phyloP scores from a whole-genome alignment of 2,113 vertebrate species.

The Variabilichromis moorii region DNA sequence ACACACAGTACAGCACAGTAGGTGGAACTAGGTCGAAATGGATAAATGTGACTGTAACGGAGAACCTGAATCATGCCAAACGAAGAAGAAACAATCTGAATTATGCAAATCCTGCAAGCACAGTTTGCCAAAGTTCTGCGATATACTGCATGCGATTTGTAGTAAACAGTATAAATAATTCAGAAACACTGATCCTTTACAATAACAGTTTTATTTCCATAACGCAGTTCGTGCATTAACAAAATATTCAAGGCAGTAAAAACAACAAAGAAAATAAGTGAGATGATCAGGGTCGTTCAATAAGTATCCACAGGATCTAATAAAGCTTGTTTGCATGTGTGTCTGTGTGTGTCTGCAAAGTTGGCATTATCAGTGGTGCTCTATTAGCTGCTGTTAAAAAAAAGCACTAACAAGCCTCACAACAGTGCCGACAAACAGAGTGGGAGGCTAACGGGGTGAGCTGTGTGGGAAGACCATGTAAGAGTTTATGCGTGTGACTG shows the following conservation, averaged over 20 bases:
- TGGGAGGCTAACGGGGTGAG: not conserved
- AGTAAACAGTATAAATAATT: not conserved
- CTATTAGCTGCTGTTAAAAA: not conserved
- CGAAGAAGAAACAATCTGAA: not conserved
- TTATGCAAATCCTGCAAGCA: not conserved
- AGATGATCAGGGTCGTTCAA: not conserved
- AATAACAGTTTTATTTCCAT: not conserved
- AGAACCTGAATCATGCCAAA: not conserved
- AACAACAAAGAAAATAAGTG: not conserved
- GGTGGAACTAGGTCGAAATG: not conserved
- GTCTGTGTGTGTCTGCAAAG: not conserved
- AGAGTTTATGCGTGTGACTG: not conserved
- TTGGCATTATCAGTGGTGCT: not conserved
- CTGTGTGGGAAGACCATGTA: not conserved
- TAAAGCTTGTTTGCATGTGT: not conserved
- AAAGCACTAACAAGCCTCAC: not conserved
- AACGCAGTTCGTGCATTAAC: not conserved
- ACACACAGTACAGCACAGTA: not conserved
- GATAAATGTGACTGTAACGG: rapidly evolving
- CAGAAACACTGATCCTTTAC: not conserved
- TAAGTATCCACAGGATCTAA: not conserved
- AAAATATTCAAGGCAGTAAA: not conserved
- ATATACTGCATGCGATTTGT: not conserved
- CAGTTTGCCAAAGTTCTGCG: not conserved
- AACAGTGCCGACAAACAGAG: not conserved